Evolutionary conservation across 1,140 invertebrate genomes (phyloP), one percentile per base, ranked within the genome.

Genomic region (Cylas formicarius): DNA sequence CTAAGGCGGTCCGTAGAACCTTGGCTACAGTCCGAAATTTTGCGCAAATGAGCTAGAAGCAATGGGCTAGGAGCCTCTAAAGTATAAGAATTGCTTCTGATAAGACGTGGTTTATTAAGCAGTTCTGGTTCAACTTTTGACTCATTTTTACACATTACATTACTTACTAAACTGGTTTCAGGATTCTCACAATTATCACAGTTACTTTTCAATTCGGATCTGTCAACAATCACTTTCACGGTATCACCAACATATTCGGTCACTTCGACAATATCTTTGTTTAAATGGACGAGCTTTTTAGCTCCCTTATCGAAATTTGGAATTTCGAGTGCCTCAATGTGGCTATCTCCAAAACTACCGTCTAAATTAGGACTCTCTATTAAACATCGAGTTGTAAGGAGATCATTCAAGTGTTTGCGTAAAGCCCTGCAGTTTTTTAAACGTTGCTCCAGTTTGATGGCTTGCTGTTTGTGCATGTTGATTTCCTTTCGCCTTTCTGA

Each of bases 41-140:
- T 53, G 20, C 50, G 33, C 8, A 58, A 28, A 37, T 76, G 72
- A 10, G 75, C 74, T 4, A 80, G 52, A n/a, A 80, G 59, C 20
- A 74, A 70, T 2, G 75, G 73, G 50, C 77, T 80, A 5, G 77
- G 77, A 26, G 69, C 61, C 0, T 78, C 75, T 24, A 80, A 52
- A 1, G 75, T 71, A 42, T 80, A 81, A 1, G 77, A 80, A 40
- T 75, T 72, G 39, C 75, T 74, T 31, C 77, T 66, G 3, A 75
- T 66, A 22, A 76, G 54, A 43, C 70, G 68, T 22, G 68, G 68
- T 6, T 60, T 61, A 35, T 28, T 37, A 24, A 22, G 3, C 13
- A 28, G 14, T 39, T 36, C 26, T 31, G 4, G 32, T 23, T 48
- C 17, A 38, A 32, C 39, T 19, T 18, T 19, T 34, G 13, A 44